Conservation (phyloP, 2,797 vertebrate species). For the Peromyscus attwateri region DNA sequence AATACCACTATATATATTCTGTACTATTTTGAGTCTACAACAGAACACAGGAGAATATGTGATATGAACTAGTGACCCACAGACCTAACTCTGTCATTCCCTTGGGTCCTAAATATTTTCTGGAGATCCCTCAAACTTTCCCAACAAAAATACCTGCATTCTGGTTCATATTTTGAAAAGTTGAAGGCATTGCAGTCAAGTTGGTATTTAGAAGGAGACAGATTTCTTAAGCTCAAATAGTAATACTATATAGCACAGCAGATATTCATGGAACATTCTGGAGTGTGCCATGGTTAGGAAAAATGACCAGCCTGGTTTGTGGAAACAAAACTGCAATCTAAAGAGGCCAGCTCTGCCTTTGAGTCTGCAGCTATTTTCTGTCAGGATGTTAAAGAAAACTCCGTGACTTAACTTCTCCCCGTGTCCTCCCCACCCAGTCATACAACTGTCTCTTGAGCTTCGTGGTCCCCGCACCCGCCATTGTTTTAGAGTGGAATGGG, state of each 20-base stretch:
- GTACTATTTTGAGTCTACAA: background rate
- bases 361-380: background rate
- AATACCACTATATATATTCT: no score
- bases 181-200: slow-evolving; percentile 9
- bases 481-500: background rate
- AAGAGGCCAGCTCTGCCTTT: background rate
- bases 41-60: background rate
- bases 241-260: background rate
- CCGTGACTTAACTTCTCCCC: background rate
- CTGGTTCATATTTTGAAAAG: background rate
- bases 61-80: background rate
- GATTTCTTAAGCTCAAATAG: background rate
- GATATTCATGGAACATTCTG: background rate
- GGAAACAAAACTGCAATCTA: background rate
- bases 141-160: background rate
- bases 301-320: background rate
- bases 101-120: background rate
- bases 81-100: background rate
- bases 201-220: background rate
- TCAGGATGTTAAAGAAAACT: background rate
- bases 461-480: background rate
- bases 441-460: background rate
- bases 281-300: background rate
- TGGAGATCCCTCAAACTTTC: slow-evolving; percentile 21
- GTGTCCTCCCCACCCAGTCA: background rate